phyloP scores from a whole-genome alignment of 1,140 invertebrate genomes.

The Battus philenor region DNA sequence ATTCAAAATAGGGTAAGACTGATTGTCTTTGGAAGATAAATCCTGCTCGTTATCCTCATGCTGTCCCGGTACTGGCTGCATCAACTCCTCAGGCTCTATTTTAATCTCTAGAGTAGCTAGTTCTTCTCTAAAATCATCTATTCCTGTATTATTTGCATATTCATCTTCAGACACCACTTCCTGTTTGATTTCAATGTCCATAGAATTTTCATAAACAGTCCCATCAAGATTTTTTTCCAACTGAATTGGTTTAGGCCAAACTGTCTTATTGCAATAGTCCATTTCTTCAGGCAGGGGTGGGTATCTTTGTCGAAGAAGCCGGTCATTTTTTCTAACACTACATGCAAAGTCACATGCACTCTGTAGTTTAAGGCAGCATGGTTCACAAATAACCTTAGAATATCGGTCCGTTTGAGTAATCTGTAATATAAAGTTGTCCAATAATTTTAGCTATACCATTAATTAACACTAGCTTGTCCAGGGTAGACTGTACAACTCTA shows the following conservation, averaged over 20 bases:
- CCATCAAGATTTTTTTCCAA: slow-evolving; percentile 41
- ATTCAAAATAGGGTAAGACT: not conserved
- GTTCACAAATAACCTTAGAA: slow-evolving; percentile 47
- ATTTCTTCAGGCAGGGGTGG: slow-evolving; percentile 1
- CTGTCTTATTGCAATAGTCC: slow-evolving; percentile 9
- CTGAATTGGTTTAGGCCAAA: slow-evolving; percentile 60
- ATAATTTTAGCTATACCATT: too few relatives aligned
- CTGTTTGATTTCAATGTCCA: slow-evolving; percentile 48
- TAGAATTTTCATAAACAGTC: slow-evolving; percentile 23
- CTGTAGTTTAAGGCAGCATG: slow-evolving; percentile 41
- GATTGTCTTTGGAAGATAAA: too few relatives aligned
- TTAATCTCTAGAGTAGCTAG: slow-evolving; percentile 44
- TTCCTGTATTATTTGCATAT: slow-evolving; percentile 8
- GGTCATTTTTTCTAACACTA: slow-evolving; percentile 33
- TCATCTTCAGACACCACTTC: slow-evolving; percentile 55
- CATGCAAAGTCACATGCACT: slow-evolving; percentile 39
- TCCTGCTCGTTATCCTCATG: slow-evolving; percentile 21
- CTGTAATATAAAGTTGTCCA: too few relatives aligned
- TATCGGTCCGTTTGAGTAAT: slow-evolving; percentile 35
- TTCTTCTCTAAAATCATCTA: slow-evolving; percentile 22
- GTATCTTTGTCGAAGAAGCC: slow-evolving; percentile 31
- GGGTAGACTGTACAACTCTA: too few relatives aligned
- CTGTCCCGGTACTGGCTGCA: slow-evolving; percentile 30
- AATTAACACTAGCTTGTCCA: too few relatives aligned
- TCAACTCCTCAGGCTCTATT: slow-evolving; percentile 52